These are phyloP conservation scores for Lycocerus yunnanus DNA, from an alignment of 2,888 invertebrate genomes.

Conservation along the genomic window DNA sequence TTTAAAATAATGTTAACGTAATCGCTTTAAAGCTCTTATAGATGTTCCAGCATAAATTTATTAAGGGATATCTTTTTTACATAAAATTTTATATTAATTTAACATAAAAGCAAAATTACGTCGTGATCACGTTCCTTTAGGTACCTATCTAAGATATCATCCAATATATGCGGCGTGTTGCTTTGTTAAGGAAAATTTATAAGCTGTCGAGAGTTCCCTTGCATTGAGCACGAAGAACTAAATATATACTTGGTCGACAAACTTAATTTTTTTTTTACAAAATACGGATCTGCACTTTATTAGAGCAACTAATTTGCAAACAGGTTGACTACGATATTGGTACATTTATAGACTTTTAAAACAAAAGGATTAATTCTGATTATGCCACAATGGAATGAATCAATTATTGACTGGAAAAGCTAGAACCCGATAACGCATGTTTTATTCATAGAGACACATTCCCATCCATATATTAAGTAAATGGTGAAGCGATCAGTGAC, in stretches of 20 bases:
- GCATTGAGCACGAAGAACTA: too few species aligned
- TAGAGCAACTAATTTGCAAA: not conserved
- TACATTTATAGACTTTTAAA: not conserved
- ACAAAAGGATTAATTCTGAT: slow-evolving; percentile 13
- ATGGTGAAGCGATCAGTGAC: slow-evolving; percentile 45
- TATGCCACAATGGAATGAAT: slow-evolving; percentile 25
- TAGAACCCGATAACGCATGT: slow-evolving; percentile 37
- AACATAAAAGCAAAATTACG: not conserved
- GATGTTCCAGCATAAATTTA: not conserved
- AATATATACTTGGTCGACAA: too few species aligned
- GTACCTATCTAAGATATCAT: not conserved
- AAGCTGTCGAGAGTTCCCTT: not conserved
- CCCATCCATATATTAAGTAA: slow-evolving; percentile 47
- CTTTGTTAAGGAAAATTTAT: not conserved
- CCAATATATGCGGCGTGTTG: not conserved
- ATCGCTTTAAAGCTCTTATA: not conserved
- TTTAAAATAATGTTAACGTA: not conserved
- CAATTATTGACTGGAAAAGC: slow-evolving; percentile 29
- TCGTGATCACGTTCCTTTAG: not conserved
- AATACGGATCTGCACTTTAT: too few species aligned
- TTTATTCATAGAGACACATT: slow-evolving; percentile 49
- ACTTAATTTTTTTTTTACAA: too few species aligned
- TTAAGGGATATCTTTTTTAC: not conserved
- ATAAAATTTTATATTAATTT: not conserved
- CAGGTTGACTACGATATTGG: not conserved